These are phyloP conservation scores for Fulica atra DNA, from an alignment of 2,113 vertebrate genomes.

Conservation along the genomic window DNA sequence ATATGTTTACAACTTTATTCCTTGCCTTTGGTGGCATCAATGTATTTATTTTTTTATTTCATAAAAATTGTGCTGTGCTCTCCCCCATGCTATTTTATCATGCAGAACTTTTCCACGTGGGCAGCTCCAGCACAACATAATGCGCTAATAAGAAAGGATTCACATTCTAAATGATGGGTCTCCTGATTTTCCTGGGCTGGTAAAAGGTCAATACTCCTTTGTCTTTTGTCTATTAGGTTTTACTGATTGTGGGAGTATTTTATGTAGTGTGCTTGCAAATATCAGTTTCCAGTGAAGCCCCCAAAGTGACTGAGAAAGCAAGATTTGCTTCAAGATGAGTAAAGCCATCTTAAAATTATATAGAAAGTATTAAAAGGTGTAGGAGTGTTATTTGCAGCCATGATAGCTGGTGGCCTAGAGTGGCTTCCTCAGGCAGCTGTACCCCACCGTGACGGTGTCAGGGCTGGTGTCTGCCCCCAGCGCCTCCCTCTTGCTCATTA, in stretches of 20 bases:
- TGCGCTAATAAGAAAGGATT: conserved; percentile 22
- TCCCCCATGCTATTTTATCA: conserved; percentile 2
- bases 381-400: background rate
- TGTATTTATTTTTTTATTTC: conserved; percentile 15
- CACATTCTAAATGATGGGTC: background rate
- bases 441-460: background rate
- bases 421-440: background rate
- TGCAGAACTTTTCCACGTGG: conserved; percentile 1
- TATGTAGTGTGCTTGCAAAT: background rate
- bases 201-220: background rate
- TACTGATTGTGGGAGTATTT: background rate
- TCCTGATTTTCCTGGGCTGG: background rate
- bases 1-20: conserved; percentile 52
- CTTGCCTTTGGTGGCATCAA: conserved; percentile 33
- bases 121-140: background rate
- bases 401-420: fast-evolving
- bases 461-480: background rate
- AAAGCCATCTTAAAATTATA: background rate
- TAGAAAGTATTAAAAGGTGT: background rate
- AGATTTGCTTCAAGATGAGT: background rate
- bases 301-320: background rate
- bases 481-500: background rate
- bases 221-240: background rate
- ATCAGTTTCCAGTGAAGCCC: background rate
- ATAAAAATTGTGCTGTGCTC: background rate